Evolutionary conservation across 37 sponge, comb jelly and placozoan species (phyloP).

Genomic region (Mnemiopsis leidyi): DNA sequence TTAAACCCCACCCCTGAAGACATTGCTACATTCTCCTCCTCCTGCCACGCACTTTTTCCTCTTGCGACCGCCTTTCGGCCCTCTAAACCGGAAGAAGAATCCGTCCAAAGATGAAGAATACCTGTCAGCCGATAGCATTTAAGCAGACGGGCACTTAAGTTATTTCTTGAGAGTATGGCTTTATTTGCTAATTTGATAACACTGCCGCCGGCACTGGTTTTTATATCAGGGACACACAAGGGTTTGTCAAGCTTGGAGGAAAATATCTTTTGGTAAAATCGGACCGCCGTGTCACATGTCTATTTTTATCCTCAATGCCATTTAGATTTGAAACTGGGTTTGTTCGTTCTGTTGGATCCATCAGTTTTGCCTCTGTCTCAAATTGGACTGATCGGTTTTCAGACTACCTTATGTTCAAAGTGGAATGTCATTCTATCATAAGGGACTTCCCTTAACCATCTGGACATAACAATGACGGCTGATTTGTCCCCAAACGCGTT

Average conservation of each 20-base stretch:
- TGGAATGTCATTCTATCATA: too few species aligned
- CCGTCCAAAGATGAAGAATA: background rate
- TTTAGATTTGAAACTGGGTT: too few species aligned
- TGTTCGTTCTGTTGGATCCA: too few species aligned
- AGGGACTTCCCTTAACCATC: too few species aligned
- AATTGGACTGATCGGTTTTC: too few species aligned
- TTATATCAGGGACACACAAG: background rate
- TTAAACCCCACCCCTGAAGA: slow-evolving; percentile 72
- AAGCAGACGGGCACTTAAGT: background rate
- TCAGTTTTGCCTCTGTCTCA: too few species aligned
- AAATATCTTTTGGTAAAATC: too few species aligned
- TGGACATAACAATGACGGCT: too few species aligned
- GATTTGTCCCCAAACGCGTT: too few species aligned
- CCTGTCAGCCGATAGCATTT: background rate
- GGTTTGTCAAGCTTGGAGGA: background rate
- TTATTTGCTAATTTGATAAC: background rate
- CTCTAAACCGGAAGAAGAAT: background rate
- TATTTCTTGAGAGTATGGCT: background rate
- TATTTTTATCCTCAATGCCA: too few species aligned
- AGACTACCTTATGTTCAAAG: too few species aligned
- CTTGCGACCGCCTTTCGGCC: slow-evolving; percentile 79
- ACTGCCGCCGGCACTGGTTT: background rate
- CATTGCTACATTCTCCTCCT: slow-evolving; percentile 57
- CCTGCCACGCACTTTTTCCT: slow-evolving; percentile 76
- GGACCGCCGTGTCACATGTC: too few species aligned